phyloP scores from a whole-genome alignment of 2,888 invertebrate species.

The Drepanosiphum platanoidis region DNA sequence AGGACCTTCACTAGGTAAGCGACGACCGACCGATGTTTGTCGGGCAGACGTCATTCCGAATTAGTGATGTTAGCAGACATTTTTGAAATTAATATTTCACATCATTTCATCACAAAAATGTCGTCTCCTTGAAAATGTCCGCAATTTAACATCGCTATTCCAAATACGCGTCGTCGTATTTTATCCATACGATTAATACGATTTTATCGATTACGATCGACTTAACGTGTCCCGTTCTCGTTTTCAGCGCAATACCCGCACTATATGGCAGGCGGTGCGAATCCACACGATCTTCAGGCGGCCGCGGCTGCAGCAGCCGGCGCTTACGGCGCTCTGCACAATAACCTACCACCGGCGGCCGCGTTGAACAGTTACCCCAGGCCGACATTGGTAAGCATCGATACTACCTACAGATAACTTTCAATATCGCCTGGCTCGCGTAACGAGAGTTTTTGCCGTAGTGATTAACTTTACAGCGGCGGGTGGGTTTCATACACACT shows the following conservation, averaged over 20 bases:
- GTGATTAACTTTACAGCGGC: too few species aligned
- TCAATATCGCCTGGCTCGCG: too few species aligned
- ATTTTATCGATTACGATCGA: too few species aligned
- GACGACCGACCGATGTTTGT: background rate
- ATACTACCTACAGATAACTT: background rate
- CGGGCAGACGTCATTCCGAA: background rate
- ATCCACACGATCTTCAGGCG: conserved; percentile 70
- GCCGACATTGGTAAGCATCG: conserved; percentile 70
- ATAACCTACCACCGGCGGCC: conserved; percentile 74
- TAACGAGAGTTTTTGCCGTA: too few species aligned
- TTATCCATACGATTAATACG: conserved; percentile 11
- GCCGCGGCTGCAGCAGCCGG: conserved; percentile 71
- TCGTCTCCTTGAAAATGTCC: too few species aligned
- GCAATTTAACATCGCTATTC: too few species aligned
- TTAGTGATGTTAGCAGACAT: too few species aligned
- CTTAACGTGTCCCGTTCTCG: background rate
- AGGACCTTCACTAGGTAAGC: conserved; percentile 68
- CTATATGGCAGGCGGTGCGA: conserved; percentile 70
- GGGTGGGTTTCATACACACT: too few species aligned
- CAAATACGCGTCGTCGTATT: too few species aligned
- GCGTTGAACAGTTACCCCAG: conserved; percentile 75
- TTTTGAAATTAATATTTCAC: too few species aligned
- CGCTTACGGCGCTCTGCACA: conserved; percentile 73
- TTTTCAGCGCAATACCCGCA: conserved; percentile 73
- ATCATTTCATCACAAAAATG: too few species aligned